Base-by-base conservation (phyloP, 2,888 invertebrate species). In the Vanessa cardui region DNA sequence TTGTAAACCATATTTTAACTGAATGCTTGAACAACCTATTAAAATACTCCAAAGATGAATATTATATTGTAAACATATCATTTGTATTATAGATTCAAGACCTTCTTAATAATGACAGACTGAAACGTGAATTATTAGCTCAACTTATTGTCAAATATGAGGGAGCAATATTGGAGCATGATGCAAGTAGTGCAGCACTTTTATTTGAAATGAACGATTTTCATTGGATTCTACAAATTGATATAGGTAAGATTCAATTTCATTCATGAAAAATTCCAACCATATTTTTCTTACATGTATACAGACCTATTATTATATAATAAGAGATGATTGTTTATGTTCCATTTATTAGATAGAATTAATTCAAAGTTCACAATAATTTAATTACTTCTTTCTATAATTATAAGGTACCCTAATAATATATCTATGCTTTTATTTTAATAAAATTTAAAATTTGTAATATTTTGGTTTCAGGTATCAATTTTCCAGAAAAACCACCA, bases 191-290 rank as follows among this genome's bases (percentile, higher is more conserved):
- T 80, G 93, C 94, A 20, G 92, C 93, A 20, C 94, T 95, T 76
- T 80, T 95, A 33, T 94, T 94, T 82, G 94, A 94, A 83, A 92
- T 94, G 83, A 93, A 94, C 76, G 93, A 94, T 79, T 95, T 95
- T 80, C 94, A 94, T 81, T 95, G 94, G 88, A 89, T 95, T 59
- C 84, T 95, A 33, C 91, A 93, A 72, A 92, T 95, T 73, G 89
- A 88, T 70, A 86, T 94, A 75, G 93, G 94, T 94, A 80, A 31
- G 26, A 12, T 15, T n/a, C 3, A 33, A 20, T 46, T 64, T 47
- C 6, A 21, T 15, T 21, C 33, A 33, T 18, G 12, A 12, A 12
- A 39, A 9, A 39, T 39, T 12, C 9, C 26, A 26, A 26, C 26
- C 2, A 26, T 39, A 39, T 12, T 12, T 39, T 39, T 12, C 39